Conservation (phyloP, 2,797 vertebrate genomes). For the Sarcoramphus papa region DNA sequence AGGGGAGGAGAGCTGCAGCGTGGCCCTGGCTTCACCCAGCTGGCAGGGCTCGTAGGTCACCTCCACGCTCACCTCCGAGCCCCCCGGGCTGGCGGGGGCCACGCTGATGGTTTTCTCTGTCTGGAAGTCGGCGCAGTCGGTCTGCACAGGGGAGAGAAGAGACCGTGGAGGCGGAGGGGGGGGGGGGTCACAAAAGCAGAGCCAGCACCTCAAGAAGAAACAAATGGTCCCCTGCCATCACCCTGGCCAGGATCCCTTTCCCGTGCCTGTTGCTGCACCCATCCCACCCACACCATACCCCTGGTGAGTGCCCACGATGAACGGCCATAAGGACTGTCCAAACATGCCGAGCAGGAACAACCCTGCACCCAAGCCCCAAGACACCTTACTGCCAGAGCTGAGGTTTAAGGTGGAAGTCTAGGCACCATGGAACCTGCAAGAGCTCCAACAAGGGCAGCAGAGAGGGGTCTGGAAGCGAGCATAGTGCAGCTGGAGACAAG, state of each 20-base stretch:
- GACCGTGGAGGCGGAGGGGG: accelerated
- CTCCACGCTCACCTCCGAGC: constrained; percentile 77
- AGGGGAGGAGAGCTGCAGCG: constrained; percentile 74
- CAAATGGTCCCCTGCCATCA: accelerated
- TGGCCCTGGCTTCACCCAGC: constrained; percentile 77
- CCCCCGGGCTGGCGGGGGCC: constrained; percentile 67
- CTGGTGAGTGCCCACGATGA: background rate
- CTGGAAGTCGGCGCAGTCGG: constrained; percentile 76
- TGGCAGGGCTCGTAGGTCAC: constrained; percentile 84
- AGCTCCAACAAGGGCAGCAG: background rate
- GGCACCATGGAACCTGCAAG: background rate
- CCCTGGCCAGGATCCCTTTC: accelerated
- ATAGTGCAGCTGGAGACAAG: background rate
- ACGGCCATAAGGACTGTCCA: no score
- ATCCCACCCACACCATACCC: no score
- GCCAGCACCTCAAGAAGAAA: background rate
- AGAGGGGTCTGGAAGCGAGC: background rate
- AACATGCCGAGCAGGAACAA: background rate
- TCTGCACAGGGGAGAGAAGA: constrained; percentile 62
- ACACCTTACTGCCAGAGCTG: background rate
- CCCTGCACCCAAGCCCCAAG: background rate
- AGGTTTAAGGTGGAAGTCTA: background rate
- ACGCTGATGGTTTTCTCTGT: constrained; percentile 70
- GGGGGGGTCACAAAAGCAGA: background rate
- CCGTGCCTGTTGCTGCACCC: background rate